Percentiles rank a stretch among this genome's conserved stretches.
These are phyloP conservation scores for Cantharis flavilabris DNA, from an alignment of 2,888 invertebrate species.

Conservation along the genomic window DNA sequence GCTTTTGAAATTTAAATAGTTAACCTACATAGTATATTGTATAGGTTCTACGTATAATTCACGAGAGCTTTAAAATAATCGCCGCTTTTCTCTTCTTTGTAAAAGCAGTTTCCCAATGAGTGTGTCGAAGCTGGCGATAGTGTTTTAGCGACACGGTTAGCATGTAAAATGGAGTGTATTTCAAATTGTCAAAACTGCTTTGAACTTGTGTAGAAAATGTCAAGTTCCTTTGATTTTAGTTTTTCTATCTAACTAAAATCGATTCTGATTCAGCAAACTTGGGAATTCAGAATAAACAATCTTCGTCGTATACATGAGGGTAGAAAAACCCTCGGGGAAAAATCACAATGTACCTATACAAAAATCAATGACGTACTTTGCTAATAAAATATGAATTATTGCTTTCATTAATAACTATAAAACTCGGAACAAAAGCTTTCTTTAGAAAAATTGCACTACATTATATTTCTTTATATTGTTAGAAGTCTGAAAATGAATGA, in stretches of 20 bases:
- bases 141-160: constrained; percentile 30
- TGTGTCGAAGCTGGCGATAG: constrained; percentile 15
- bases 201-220: neutral
- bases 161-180: constrained; percentile 11
- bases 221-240: constrained; percentile 14
- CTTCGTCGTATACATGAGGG: constrained; percentile 5
- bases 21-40: neutral
- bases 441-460: neutral
- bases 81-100: constrained; percentile 14
- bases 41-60: neutral
- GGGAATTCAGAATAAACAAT: constrained; percentile 14
- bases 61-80: constrained; percentile 14
- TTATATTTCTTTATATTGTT: constrained; percentile 26
- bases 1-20: neutral
- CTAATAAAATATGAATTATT: constrained; percentile 40
- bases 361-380: constrained; percentile 30
- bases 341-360: constrained; percentile 31
- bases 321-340: constrained; percentile 31
- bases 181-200: constrained; percentile 16
- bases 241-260: constrained; percentile 6
- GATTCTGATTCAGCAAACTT: neutral
- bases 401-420: constrained; percentile 30
- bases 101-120: constrained; percentile 14
- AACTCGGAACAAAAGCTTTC: neutral
- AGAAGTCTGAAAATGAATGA: constrained; percentile 7